Evolutionary conservation across 2,113 vertebrate genomes (phyloP), one percentile per base, ranked within the genome.

Genomic region (Psephotus haematonotus): DNA sequence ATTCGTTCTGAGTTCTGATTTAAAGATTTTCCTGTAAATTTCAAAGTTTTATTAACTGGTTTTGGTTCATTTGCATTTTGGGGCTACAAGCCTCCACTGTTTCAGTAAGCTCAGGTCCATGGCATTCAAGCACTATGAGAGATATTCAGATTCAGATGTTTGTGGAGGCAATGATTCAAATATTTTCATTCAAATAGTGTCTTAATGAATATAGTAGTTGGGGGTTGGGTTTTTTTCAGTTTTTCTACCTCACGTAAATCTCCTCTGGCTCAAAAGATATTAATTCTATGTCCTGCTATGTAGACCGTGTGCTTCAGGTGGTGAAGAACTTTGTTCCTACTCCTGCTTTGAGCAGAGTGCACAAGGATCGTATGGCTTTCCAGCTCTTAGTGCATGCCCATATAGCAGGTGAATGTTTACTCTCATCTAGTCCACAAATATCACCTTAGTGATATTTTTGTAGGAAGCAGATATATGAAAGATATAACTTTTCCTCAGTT

Each of bases 331-430:
- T 80, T 55, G 4, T 19, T 81, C 9, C 18, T 53, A 25, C 39
- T 41, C 17, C n/a, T 76, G 28, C 15, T 82, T 57, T 88, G 57
- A 90, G 55, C 6, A 2, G 1, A 68, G 7, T 29, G 9, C 10
- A 60, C 0, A 1, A 50, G 13, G 24, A 52, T 18, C 1, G 0
- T 20, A 41, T 4, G 60, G 5, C 28, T 86, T 85, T 71, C 52
- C 33, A 79, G 6, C 9, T 67, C 47, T 47, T 39, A 33, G 22
- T 11, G 19, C 13, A 16, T 83, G 27, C 4, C 18, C 27, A 39
- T 33, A 7, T 23, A 39, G 46, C 9, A 74, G 3, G 18, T 7
- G 71, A 25, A 4, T 37, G 16, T 60, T 92, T n/a, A n/a, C 6
- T 53, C 17, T 80, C 17, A 47, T 24, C 29, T 52, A 29, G 9